phyloP scores from a whole-genome alignment of 2,888 invertebrate species.

The Lasioglossum morio region DNA sequence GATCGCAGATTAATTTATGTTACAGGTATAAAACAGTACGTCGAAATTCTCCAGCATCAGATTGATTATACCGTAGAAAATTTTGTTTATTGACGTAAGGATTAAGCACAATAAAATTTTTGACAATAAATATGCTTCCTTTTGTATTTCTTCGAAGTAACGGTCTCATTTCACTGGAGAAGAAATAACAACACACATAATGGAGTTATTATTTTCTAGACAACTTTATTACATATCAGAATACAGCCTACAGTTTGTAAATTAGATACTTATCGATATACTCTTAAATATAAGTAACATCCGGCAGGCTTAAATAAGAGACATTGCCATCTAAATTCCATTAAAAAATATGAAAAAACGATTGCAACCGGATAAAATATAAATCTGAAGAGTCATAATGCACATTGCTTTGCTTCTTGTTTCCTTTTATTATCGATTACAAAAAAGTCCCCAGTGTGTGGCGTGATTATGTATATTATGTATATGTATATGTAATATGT shows the following conservation, averaged over 20 bases:
- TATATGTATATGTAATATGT: slow-evolving; percentile 32
- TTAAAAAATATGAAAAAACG: slow-evolving; percentile 79
- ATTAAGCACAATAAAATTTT: background rate
- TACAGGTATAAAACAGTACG: background rate
- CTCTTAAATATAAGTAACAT: slow-evolving; percentile 83
- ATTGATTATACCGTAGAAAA: background rate
- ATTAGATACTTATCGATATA: slow-evolving; percentile 81
- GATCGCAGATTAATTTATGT: background rate
- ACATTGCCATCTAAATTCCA: slow-evolving; percentile 75
- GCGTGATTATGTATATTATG: slow-evolving; percentile 34
- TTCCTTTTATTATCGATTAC: slow-evolving; percentile 69
- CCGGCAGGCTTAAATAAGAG: slow-evolving; percentile 78
- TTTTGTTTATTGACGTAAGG: background rate
- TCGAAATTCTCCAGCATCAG: background rate
- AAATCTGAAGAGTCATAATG: slow-evolving; percentile 74
- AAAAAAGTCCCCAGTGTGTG: slow-evolving; percentile 67
- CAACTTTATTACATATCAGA: slow-evolving; percentile 83
- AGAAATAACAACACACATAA: background rate
- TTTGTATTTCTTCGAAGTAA: background rate
- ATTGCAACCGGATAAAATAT: slow-evolving; percentile 76
- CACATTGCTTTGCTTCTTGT: slow-evolving; percentile 64
- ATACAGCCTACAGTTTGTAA: slow-evolving; percentile 82
- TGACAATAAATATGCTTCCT: background rate
- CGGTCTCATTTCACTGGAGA: background rate
- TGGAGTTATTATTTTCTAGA: slow-evolving; percentile 77